phyloP scores from a whole-genome alignment of 2,888 invertebrate species.

The Troides aeacus region DNA sequence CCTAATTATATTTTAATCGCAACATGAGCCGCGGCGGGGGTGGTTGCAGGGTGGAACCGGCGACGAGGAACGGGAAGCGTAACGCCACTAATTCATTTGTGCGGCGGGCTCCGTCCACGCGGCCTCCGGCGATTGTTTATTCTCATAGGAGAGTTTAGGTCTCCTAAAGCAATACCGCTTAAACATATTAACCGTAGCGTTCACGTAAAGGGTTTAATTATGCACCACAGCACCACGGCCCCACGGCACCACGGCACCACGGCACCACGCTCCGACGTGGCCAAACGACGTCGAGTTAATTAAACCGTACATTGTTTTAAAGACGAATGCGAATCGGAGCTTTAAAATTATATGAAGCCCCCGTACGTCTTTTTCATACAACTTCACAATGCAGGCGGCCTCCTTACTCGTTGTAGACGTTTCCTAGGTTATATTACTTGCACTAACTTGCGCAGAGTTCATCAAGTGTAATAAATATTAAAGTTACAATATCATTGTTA shows the following conservation, averaged over 20 bases:
- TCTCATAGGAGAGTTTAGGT: constrained; percentile 78
- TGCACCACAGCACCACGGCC: constrained; percentile 52
- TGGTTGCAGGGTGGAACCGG: constrained; percentile 36
- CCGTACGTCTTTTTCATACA: constrained; percentile 61
- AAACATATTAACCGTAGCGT: constrained; percentile 76
- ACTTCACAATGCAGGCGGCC: constrained; percentile 35
- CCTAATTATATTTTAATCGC: constrained; percentile 80
- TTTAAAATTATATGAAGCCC: constrained; percentile 60
- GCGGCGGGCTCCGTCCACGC: constrained; percentile 60
- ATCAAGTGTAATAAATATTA: constrained; percentile 78
- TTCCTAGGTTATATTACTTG: constrained; percentile 44
- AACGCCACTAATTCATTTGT: constrained; percentile 75
- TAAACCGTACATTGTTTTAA: constrained; percentile 71
- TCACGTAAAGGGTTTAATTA: constrained; percentile 75
- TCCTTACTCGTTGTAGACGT: constrained; percentile 40
- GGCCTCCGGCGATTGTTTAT: constrained; percentile 68
- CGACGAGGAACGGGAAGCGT: constrained; percentile 42
- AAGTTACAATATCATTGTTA: constrained; percentile 76
- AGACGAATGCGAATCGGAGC: constrained; percentile 57
- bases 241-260: constrained; percentile 41
- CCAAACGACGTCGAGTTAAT: constrained; percentile 71
- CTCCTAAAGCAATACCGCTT: constrained; percentile 75
- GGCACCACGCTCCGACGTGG: constrained; percentile 52
- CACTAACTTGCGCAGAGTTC: constrained; percentile 59
- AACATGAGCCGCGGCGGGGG: constrained; percentile 56